Evolutionary conservation across 2,888 invertebrate species (phyloP).

Genomic region (Ctenicera cuprea): DNA sequence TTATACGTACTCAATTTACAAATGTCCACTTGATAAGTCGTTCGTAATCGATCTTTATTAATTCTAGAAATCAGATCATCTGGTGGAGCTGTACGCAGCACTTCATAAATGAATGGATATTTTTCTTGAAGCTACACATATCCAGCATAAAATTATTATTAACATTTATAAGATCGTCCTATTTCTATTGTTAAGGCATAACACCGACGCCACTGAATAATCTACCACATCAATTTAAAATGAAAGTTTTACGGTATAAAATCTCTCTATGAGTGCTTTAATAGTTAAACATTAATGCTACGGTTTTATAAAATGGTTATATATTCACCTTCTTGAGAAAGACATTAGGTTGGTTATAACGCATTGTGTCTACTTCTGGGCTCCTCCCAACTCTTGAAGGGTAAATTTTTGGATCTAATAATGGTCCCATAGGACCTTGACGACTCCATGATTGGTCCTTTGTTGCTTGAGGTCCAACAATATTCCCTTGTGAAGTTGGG

Average conservation of each 20-base stretch:
- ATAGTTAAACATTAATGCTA: too few species aligned
- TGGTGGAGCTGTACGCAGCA: conserved; percentile 76
- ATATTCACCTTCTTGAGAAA: conserved; percentile 77
- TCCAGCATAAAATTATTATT: neutral
- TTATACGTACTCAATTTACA: conserved; percentile 71
- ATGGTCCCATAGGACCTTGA: conserved; percentile 76
- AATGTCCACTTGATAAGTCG: conserved; percentile 79
- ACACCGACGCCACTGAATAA: too few species aligned
- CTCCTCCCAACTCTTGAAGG: conserved; percentile 76
- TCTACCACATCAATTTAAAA: too few species aligned
- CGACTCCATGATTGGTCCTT: conserved; percentile 71
- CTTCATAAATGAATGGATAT: conserved; percentile 80
- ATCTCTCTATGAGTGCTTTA: too few species aligned
- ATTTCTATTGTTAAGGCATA: too few species aligned
- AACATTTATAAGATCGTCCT: too few species aligned
- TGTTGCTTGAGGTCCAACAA: conserved; percentile 63
- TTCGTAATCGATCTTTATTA: conserved; percentile 77
- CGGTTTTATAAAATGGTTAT: too few species aligned
- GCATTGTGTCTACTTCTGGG: conserved; percentile 75
- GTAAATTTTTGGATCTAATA: conserved; percentile 78
- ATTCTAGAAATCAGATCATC: conserved; percentile 77
- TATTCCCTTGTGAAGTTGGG: conserved; percentile 43
- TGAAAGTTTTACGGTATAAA: too few species aligned
- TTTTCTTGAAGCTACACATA: conserved; percentile 78
- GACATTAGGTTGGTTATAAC: conserved; percentile 77